Evolutionary conservation across 2,113 vertebrate species (phyloP).

Genomic region (Motacilla alba): DNA sequence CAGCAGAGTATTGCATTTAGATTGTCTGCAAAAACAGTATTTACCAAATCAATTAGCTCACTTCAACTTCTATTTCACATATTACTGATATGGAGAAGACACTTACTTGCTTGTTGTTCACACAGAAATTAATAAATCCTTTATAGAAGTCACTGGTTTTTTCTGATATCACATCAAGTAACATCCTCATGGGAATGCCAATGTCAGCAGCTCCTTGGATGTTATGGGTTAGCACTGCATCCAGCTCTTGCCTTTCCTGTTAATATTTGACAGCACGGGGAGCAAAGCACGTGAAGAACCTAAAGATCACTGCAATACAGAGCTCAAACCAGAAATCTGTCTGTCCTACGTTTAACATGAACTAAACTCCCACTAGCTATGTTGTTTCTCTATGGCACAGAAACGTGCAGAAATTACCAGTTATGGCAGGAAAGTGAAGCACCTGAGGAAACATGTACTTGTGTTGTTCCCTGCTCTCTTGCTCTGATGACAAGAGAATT

Average conservation of each 20-base stretch:
- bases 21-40: background rate
- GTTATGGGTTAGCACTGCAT: constrained; percentile 67
- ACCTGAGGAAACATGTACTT: background rate
- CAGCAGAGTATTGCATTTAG: background rate
- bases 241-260: constrained; percentile 71
- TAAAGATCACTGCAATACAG: background rate
- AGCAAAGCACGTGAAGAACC: background rate
- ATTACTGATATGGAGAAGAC: background rate
- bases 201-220: constrained; percentile 60
- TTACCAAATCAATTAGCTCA: background rate
- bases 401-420: background rate
- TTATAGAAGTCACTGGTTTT: constrained; percentile 30
- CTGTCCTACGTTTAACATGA: background rate
- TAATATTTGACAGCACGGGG: background rate
- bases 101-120: constrained; percentile 73
- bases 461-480: background rate
- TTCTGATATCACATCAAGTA: constrained; percentile 58
- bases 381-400: background rate
- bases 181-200: constrained; percentile 66
- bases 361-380: background rate
- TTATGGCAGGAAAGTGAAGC: background rate
- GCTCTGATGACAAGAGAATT: background rate
- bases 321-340: background rate
- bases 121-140: constrained; percentile 40
- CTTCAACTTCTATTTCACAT: background rate